These are phyloP conservation scores for Porites rus DNA, from an alignment of 92 coral and sea anemone species.

Conservation along the genomic window DNA sequence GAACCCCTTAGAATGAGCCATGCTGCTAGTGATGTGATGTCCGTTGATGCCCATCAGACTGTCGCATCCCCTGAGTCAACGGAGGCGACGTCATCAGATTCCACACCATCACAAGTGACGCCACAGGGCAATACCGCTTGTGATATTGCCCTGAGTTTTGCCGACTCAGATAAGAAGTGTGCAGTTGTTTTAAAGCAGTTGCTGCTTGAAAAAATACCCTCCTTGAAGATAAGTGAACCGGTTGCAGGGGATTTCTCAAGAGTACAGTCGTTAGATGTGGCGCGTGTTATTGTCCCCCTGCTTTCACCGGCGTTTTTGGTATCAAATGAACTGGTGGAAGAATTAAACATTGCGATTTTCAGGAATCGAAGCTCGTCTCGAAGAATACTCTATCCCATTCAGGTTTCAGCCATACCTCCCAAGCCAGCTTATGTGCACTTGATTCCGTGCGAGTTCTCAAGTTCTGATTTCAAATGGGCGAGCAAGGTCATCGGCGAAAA, in stretches of 20 bases:
- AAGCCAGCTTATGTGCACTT: constrained; percentile 83
- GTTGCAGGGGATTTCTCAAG: constrained; percentile 70
- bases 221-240: constrained; percentile 66
- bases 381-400: constrained; percentile 77
- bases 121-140: constrained; percentile 1
- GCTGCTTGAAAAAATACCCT: constrained; percentile 61
- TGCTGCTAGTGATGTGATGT: constrained; percentile 22
- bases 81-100: not conserved
- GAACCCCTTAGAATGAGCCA: constrained; percentile 22
- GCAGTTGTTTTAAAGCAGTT: constrained; percentile 73
- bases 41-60: constrained; percentile 28
- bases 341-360: constrained; percentile 88
- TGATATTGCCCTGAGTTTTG: constrained; percentile 77
- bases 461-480: constrained; percentile 65
- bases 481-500: constrained; percentile 7
- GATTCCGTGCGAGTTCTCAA: constrained; percentile 78
- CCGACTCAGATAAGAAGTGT: constrained; percentile 60
- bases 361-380: constrained; percentile 77
- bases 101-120: not conserved
- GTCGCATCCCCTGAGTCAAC: constrained; percentile 4
- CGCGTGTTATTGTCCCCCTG: constrained; percentile 78
- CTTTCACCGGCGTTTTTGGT: constrained; percentile 76
- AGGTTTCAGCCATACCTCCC: constrained; percentile 70
- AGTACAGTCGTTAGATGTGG: constrained; percentile 76
- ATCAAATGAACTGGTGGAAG: constrained; percentile 85